Evolutionary conservation across 1,140 invertebrate genomes (phyloP), one percentile per base, ranked within the genome.

Genomic region (Papilio aristodemus): DNA sequence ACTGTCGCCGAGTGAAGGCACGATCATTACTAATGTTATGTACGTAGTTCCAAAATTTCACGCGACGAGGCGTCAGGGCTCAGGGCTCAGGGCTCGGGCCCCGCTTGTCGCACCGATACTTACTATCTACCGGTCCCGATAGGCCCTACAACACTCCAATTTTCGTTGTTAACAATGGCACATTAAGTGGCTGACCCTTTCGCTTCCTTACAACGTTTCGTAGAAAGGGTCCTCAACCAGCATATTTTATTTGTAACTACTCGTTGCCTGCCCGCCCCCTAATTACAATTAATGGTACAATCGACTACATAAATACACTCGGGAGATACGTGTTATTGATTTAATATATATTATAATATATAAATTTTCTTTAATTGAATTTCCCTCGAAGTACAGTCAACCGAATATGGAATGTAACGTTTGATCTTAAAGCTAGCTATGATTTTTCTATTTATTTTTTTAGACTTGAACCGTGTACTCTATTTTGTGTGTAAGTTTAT

Each of bases 11-110:
- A 79, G 77, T 73, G 71, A 78, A 82, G 77, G 75, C 74, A 73
- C 73, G 67, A 75, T 69, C 77, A 78, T 78, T 77, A 78, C 77
- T 87, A 87, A 83, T 84, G 78, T 83, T 75, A 74, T 78, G 78
- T 81, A 80, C 81, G 84, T 84, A 86, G 80, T 75, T 80, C 77
- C 80, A 76, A 78, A 83, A 88, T 86, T 86, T 82, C 83, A 71
- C 9, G 46, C 46, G 46, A 9, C 46, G 11, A 43, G 46, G 46
- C 46, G 19, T 14, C 9, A 25, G 46, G 46, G 19, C n/a, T n/a
- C n/a, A n/a, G n/a, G n/a, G n/a, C n/a, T n/a, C n/a, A n/a, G n/a
- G n/a, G n/a, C n/a, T n/a, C n/a, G 17, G 46, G 17, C 19, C 19
- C 46, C 9, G 9, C 10, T 10, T 9, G 9, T 50, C 46, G 17